These are phyloP conservation scores for Dryas iulia DNA, from an alignment of 1,140 invertebrate species.

Conservation along the genomic window DNA sequence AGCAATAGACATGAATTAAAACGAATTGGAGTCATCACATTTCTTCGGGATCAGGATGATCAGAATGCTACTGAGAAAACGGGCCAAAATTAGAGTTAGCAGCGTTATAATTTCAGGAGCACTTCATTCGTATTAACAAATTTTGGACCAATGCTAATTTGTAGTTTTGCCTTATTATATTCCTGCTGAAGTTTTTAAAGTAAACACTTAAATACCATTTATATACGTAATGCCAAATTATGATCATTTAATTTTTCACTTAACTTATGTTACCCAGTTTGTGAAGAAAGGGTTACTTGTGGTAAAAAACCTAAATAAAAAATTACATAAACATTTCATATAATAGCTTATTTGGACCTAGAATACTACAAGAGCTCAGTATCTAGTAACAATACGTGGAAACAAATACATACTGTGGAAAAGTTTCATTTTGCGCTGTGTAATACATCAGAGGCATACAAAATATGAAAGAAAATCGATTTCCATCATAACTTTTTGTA, in stretches of 20 bases:
- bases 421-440: neutral
- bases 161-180: too few species aligned
- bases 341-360: slow-evolving; percentile 4
- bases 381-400: neutral
- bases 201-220: neutral
- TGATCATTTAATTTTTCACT: neutral
- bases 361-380: neutral
- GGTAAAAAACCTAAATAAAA: neutral
- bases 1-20: too few species aligned
- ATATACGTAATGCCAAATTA: neutral
- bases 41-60: too few species aligned
- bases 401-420: neutral
- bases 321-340: neutral
- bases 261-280: too few species aligned
- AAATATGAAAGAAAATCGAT: neutral
- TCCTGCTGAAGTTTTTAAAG: too few species aligned
- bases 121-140: too few species aligned
- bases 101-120: too few species aligned
- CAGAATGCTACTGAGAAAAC: too few species aligned
- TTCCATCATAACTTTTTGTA: neutral
- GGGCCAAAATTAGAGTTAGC: too few species aligned
- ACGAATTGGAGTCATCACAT: too few species aligned
- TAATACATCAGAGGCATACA: neutral
- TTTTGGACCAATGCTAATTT: too few species aligned
- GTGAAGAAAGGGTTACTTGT: neutral